Evolutionary conservation across 2,888 invertebrate genomes (phyloP).

Genomic region (Molorchus minor): DNA sequence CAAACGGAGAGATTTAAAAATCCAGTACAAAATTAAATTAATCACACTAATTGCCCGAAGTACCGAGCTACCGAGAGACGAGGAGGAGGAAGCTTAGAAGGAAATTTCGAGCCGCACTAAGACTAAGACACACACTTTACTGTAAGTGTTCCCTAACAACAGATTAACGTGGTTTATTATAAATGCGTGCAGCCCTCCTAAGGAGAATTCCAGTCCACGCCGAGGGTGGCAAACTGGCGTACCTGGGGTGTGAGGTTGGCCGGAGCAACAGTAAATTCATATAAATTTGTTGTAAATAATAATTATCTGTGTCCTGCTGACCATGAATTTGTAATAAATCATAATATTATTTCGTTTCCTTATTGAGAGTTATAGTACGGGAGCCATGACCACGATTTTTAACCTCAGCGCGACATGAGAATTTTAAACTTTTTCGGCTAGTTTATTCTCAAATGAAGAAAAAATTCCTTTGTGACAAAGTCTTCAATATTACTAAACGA

Average conservation of each 20-base stretch:
- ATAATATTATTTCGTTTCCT: too few species aligned
- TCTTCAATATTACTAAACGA: too few species aligned
- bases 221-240: not conserved
- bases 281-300: too few species aligned
- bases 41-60: slow-evolving; percentile 41
- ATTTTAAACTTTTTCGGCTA: too few species aligned
- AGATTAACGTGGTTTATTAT: slow-evolving; percentile 44
- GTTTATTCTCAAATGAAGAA: too few species aligned
- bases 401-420: too few species aligned
- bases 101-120: slow-evolving; percentile 13
- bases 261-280: slow-evolving; percentile 12
- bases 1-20: slow-evolving; percentile 12
- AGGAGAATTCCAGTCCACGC: slow-evolving; percentile 27
- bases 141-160: slow-evolving; percentile 39
- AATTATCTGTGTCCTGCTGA: too few species aligned
- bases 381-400: too few species aligned
- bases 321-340: too few species aligned
- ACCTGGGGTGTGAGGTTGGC: slow-evolving; percentile 5
- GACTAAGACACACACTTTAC: slow-evolving; percentile 28
- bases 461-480: too few species aligned
- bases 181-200: slow-evolving; percentile 38
- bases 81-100: not conserved
- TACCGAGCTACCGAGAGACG: slow-evolving; percentile 14
- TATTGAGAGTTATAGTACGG: too few species aligned
- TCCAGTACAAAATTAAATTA: slow-evolving; percentile 37